phyloP scores from a whole-genome alignment of 2,797 vertebrate genomes.

The Hybognathus amarus region DNA sequence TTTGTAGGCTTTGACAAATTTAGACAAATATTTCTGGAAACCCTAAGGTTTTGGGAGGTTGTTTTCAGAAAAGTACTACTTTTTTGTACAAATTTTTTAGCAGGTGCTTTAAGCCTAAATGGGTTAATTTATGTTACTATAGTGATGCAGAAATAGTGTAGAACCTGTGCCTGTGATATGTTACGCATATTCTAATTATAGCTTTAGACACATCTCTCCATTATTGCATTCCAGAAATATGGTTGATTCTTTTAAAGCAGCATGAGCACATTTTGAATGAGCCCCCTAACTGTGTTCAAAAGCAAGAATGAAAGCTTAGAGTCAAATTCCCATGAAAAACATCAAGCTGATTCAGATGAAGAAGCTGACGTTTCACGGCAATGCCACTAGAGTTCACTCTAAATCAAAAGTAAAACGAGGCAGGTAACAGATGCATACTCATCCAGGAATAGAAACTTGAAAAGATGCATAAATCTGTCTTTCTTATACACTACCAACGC shows the following conservation, averaged over 20 bases:
- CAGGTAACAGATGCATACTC: constrained; percentile 33
- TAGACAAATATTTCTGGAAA: too few relatives aligned
- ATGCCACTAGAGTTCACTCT: constrained; percentile 83
- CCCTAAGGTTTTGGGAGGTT: too few relatives aligned
- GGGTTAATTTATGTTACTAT: constrained; percentile 8
- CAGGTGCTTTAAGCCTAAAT: too few relatives aligned
- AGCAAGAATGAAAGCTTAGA: constrained; percentile 2
- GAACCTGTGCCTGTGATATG: background rate
- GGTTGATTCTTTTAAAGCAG: constrained; percentile 1
- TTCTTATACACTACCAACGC: constrained; percentile 68
- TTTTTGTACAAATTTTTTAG: too few relatives aligned
- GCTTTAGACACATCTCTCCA: background rate
- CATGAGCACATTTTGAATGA: constrained; percentile 3
- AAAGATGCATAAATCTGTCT: constrained; percentile 55
- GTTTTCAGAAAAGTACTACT: too few relatives aligned
- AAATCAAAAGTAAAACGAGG: constrained; percentile 73
- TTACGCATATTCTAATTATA: constrained; percentile 7
- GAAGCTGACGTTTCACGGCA: constrained; percentile 68
- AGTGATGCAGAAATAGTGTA: constrained; percentile 6
- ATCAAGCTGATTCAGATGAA: constrained; percentile 35
- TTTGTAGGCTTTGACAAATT: too few relatives aligned
- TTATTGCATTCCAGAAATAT: constrained; percentile 14
- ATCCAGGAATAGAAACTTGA: constrained; percentile 57
- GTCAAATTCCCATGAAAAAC: constrained; percentile 31
- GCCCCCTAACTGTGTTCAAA: background rate